Percentiles rank a stretch among this genome's conserved stretches.
These are phyloP conservation scores for Hylaea fasciaria DNA, from an alignment of 2,888 invertebrate species.

Conservation along the genomic window DNA sequence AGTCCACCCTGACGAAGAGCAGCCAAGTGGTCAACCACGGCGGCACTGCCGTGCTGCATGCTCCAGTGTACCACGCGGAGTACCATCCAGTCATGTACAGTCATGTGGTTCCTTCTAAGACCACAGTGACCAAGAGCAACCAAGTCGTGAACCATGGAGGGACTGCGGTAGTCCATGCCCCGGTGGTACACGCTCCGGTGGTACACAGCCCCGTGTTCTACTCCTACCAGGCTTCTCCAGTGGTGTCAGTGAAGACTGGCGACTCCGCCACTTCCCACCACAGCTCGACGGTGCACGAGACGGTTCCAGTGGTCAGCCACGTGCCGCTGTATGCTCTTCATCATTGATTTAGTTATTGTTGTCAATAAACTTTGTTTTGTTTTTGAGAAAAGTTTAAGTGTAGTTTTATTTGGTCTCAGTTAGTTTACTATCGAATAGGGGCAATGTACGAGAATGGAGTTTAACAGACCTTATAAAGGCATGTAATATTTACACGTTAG, in stretches of 20 bases:
- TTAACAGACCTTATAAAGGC: too few relatives aligned
- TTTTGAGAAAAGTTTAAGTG: constrained; percentile 4
- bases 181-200: constrained; percentile 34
- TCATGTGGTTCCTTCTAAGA: constrained; percentile 31
- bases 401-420: constrained; percentile 1
- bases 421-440: too few relatives aligned
- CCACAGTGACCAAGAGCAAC: constrained; percentile 53
- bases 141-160: constrained; percentile 63
- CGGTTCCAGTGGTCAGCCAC: constrained; percentile 62
- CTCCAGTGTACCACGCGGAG: constrained; percentile 37
- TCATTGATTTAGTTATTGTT: constrained; percentile 46
- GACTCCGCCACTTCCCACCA: constrained; percentile 80
- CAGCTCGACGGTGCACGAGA: constrained; percentile 77
- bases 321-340: constrained; percentile 56
- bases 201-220: constrained; percentile 54
- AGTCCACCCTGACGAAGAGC: constrained; percentile 49
- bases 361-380: constrained; percentile 39
- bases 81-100: constrained; percentile 32
- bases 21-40: constrained; percentile 67
- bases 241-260: constrained; percentile 56
- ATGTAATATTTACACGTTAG: too few relatives aligned
- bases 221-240: constrained; percentile 53
- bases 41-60: constrained; percentile 50
- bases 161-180: constrained; percentile 47
- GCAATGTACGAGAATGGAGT: too few relatives aligned